Evolutionary conservation across 2,888 invertebrate genomes (phyloP).

Genomic region (Tetragonula carbonaria): DNA sequence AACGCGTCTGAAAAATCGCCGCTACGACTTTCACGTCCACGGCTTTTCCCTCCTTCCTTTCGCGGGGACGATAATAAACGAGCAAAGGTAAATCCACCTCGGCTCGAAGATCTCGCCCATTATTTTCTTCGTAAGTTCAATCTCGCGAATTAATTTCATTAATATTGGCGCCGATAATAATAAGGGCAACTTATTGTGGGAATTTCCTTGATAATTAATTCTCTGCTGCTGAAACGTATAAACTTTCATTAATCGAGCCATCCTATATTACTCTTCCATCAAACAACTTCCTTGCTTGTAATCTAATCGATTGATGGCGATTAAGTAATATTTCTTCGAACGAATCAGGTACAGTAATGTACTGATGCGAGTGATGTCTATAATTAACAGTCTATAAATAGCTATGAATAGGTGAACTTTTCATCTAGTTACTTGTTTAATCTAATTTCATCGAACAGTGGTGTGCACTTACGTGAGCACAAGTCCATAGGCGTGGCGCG

Average conservation of each 20-base stretch:
- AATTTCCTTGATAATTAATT: too few species aligned
- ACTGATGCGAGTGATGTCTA: background rate
- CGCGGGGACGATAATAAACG: slow-evolving; percentile 43
- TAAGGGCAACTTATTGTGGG: too few species aligned
- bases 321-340: background rate
- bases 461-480: background rate
- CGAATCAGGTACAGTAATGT: background rate
- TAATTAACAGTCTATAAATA: background rate
- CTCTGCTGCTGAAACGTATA: background rate
- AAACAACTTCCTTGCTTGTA: too few species aligned
- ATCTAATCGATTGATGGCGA: background rate
- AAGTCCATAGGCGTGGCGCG: slow-evolving; percentile 50
- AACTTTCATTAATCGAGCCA: slow-evolving; percentile 12
- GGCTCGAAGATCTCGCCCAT: background rate
- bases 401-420: background rate
- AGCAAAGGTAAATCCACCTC: background rate
- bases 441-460: background rate
- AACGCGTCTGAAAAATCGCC: slow-evolving; percentile 62
- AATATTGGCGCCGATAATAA: background rate
- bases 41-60: slow-evolving; percentile 44
- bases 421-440: background rate
- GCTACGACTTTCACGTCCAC: background rate
- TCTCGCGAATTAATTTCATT: slow-evolving; percentile 17
- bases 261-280: background rate
- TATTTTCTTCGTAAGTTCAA: background rate